Base-by-base conservation (phyloP, 2,113 vertebrate genomes). In the Oostethus manadensis region DNA sequence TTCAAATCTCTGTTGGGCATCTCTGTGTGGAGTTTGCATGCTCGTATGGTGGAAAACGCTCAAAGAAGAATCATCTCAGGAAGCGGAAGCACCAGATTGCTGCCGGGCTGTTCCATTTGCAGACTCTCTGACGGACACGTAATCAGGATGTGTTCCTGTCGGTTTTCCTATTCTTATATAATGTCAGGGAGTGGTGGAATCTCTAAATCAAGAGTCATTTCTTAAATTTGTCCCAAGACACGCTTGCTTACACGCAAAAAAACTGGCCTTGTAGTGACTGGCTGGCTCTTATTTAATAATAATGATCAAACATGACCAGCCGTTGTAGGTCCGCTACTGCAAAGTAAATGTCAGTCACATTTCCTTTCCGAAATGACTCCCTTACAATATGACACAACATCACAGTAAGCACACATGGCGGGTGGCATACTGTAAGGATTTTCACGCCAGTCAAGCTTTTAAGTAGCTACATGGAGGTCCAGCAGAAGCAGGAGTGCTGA, bases 21-120 rank as follows among this genome's bases (percentile, higher is more conserved):
- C n/a, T n/a, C n/a, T n/a, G n/a, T n/a, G n/a, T n/a, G n/a, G n/a
- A n/a, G n/a, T n/a, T n/a, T n/a, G 66, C 49, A 43, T 74, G 70
- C 76, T 81, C 87, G 87, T 88, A 88, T 88, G 84, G 81, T 62
- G 66, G 49, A 1, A 47, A 73, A 77, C 83, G 73, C 85, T 85
- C 62, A 83, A 83, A 83, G 73, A 60, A 81, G 61, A 73, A 33
- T 70, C 60, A 75, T 77, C 26, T 70, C 58, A 80, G 47, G 61
- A 80, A 78, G 77, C 35, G 61, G 67, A 80, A 70, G 57, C 48
- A 57, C 75, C 79, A 71, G 65, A 57, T 77, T 76, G 54, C 65
- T 66, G 66, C 60, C 73, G 67, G 81, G 69, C 73, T 72, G 66
- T 60, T 74, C 51, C 68, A 65, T 73, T 66, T 62, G 47, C 68